phyloP scores from a whole-genome alignment of 2,797 vertebrate species.

The Fratercula arctica region DNA sequence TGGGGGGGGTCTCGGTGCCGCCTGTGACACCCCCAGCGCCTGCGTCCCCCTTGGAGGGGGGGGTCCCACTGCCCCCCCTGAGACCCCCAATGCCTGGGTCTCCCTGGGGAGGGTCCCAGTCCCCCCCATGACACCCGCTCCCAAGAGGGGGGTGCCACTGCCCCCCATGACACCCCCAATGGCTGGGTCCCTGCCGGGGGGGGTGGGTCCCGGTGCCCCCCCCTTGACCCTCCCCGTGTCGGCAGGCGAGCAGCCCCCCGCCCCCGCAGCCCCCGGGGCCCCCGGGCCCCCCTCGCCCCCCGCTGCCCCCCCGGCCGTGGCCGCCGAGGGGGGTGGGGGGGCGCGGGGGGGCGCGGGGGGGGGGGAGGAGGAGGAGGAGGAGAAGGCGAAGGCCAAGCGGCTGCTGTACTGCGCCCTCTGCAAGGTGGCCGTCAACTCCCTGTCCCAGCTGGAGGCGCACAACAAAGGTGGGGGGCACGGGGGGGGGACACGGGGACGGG shows the following conservation, averaged over 20 bases:
- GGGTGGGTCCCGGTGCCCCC: too few species aligned
- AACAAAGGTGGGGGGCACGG: slow-evolving; percentile 84
- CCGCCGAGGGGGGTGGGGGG: neutral
- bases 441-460: slow-evolving; percentile 89
- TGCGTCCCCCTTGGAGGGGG: too few species aligned
- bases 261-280: neutral
- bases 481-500: too few species aligned
- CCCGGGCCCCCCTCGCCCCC: neutral
- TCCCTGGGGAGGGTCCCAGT: too few species aligned
- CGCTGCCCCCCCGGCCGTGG: neutral
- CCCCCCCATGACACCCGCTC: too few species aligned
- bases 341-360: neutral
- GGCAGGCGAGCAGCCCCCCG: neutral
- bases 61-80: too few species aligned
- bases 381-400: slow-evolving; percentile 91
- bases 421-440: slow-evolving; percentile 90
- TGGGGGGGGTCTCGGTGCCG: too few species aligned
- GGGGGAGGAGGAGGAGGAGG: slow-evolving; percentile 71
- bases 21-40: too few species aligned
- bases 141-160: too few species aligned
- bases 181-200: too few species aligned
- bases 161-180: neutral
- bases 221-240: neutral
- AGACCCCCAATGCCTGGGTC: too few species aligned
- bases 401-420: slow-evolving; percentile 89